Evolutionary conservation across 1,140 invertebrate species (phyloP), one percentile per base, ranked within the genome.

Genomic region (Heliconius melpomene): DNA sequence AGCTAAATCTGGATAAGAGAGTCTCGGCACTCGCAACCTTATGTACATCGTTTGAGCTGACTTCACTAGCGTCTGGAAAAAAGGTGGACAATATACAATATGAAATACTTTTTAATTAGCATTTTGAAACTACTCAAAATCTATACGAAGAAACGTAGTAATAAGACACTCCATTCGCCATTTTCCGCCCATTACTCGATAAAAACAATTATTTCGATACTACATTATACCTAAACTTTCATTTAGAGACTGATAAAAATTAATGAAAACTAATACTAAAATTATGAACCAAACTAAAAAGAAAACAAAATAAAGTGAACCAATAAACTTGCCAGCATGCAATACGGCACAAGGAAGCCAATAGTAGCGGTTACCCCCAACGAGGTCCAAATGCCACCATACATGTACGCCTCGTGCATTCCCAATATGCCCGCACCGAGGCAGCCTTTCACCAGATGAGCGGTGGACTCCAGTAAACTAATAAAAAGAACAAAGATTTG

Each of bases 341-440:
- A 84, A 82, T 88, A 87, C 9, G 86, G 57, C 7, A 89, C 79
- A 1, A 91, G 46, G 8, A 84, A 57, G 32, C 87, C 91, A 20
- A 90, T 72, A 0, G 86, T 36, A 6, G 79, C 20, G 0, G 87
- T 88, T 3, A 81, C 80, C 11, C n/a, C 79, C 16, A 92, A 38
- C 0, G 90, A 90, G 2, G 88, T 82, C 90, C 90, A 90, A 1
- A 91, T 72, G 3, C 91, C 90, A 18, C 88, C 90, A 54, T 83
- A 80, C 88, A 88, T 92, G 75, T 85, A 92, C 1, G 83, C 91
- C 54, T 89, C 88, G n/a, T 91, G 91, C 75, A 92, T 92, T 16
- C 87, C 85, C 7, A 92, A 66, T 50, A 91, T 84, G n/a, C 90
- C 89, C 38, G 86, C 87, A 0, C 90, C 91, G 1, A 91, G 79